Base-by-base conservation (phyloP, 2,797 vertebrate genomes). In the Denticeps clupeoides region DNA sequence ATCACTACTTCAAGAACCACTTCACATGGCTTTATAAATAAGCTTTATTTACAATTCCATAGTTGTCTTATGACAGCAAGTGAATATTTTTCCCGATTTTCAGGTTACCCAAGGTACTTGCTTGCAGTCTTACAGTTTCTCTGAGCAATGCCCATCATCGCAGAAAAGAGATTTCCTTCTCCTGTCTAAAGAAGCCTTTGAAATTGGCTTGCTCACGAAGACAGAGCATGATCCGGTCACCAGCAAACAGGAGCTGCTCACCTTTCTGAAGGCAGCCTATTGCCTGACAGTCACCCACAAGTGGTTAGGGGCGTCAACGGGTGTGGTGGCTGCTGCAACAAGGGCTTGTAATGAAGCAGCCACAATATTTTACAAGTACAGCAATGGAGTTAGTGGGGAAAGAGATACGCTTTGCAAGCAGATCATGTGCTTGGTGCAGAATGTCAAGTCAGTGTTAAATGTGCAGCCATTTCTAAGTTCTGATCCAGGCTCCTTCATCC, bases 191-290 rank as follows among this genome's bases (percentile, higher is more conserved):
- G 87, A 92, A 59, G 85, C 90, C 10, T 97, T 93, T 28, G 81
- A 84, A 49, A 81, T 93, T 0, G 88, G 90, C 33, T 82, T 97
- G 24, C 85, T 92, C 41, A 89, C 85, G 35, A 89, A 82, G 70
- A 60, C 62, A 0, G 64, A 73, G 1, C 65, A 58, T 0, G 71
- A 86, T 4, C 41, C 32, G 1, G 65, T 88, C 29, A 73, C 77
- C 11, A 96, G 92, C 62, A 84, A 82, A 63, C 92, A 94, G 71
- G 92, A 95, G 68, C 85, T 98, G 25, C 89, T 96, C 32, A 87
- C 85, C 22, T 85, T 95, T 41, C 64, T 95, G 38, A 92, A 88
- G 62, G 87, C 91, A 0, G 87, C 89, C 3, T 91, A 90, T 51
- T 89, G 86, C 21, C 84, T 97, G 5, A 25, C 78, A 7, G 74